Conservation (phyloP, 2,113 vertebrate genomes). For the Alectura lathami region DNA sequence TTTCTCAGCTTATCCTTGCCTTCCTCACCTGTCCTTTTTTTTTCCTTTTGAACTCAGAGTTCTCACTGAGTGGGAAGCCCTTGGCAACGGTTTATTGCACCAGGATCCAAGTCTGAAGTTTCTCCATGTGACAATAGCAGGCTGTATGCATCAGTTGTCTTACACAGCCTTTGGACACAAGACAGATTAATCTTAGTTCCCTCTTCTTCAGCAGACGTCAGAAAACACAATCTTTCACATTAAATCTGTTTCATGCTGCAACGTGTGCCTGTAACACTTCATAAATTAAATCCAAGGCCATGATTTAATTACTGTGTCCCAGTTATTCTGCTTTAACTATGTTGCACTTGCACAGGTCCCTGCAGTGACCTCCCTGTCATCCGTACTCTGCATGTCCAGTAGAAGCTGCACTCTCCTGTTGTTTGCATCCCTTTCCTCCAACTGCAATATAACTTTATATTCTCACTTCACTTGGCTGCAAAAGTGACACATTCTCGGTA, state of each 20-base stretch:
- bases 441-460: constrained; percentile 6
- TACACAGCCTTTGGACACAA: constrained; percentile 10
- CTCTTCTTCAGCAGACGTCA: constrained; percentile 26
- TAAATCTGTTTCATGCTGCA: constrained; percentile 49
- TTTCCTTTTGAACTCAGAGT: neutral
- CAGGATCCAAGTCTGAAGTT: constrained; percentile 18
- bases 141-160: constrained; percentile 22
- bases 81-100: constrained; percentile 4
- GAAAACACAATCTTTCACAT: constrained; percentile 49
- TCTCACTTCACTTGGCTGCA: constrained; percentile 46
- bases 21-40: neutral
- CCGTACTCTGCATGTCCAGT: neutral
- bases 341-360: constrained; percentile 34
- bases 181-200: constrained; percentile 59
- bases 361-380: constrained; percentile 31
- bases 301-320: constrained; percentile 57
- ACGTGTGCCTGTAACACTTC: constrained; percentile 55
- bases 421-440: neutral
- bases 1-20: neutral
- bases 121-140: constrained; percentile 13
- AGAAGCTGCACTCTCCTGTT: neutral
- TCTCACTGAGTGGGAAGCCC: neutral
- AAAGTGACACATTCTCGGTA: constrained; percentile 30
- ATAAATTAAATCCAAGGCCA: constrained; percentile 59
- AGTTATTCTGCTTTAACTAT: constrained; percentile 43